phyloP scores from a whole-genome alignment of 1,140 invertebrate genomes.

The Drosophila kurseongensis region DNA sequence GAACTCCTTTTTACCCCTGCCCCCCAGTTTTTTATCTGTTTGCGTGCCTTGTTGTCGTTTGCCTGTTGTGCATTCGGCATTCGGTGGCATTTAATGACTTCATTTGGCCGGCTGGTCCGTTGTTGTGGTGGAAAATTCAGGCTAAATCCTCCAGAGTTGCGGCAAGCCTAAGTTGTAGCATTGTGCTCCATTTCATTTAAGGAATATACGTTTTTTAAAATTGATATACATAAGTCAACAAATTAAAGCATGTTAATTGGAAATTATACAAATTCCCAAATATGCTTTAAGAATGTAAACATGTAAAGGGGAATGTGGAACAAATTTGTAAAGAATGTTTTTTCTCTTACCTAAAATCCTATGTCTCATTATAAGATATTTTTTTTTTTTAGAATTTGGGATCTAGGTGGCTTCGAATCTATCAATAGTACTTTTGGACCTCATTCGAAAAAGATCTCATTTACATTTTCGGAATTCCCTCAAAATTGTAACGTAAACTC shows the following conservation, averaged over 20 bases:
- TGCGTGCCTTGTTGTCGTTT: conserved; percentile 67
- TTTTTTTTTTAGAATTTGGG: not conserved
- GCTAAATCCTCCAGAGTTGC: not conserved
- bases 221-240: too few relatives aligned
- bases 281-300: too few relatives aligned
- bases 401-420: not conserved
- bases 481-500: conserved; percentile 31
- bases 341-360: too few relatives aligned
- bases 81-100: conserved; percentile 65
- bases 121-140: not conserved
- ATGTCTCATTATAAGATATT: too few relatives aligned
- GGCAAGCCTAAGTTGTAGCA: not conserved
- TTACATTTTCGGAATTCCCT: conserved; percentile 19
- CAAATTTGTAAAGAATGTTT: too few relatives aligned
- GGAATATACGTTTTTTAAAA: not conserved
- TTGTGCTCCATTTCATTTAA: not conserved
- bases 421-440: not conserved
- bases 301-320: too few relatives aligned
- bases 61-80: conserved; percentile 53
- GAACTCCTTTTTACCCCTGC: not conserved
- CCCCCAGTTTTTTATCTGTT: conserved; percentile 57
- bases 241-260: too few relatives aligned
- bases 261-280: too few relatives aligned
- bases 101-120: conserved; percentile 32
- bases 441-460: not conserved